Evolutionary conservation across 2,113 vertebrate species (phyloP).

Genomic region (Prunella himalayana): DNA sequence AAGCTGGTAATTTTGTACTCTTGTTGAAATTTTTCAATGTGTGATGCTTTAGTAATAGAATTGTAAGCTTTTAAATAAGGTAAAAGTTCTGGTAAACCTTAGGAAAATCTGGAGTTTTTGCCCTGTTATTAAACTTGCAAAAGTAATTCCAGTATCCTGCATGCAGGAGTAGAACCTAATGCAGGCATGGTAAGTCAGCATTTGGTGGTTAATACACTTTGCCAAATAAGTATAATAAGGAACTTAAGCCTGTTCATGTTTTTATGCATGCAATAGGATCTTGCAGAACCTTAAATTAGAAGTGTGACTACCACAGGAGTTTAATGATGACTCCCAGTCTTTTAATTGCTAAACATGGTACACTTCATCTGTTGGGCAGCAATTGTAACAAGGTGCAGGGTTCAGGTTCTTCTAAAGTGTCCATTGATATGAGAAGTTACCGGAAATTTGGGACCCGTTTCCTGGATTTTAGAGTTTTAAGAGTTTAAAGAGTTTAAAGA

Average conservation of each 20-base stretch:
- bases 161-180: background rate
- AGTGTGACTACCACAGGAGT: background rate
- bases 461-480: background rate
- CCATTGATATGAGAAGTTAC: background rate
- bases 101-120: background rate
- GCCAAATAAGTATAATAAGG: background rate
- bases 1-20: background rate
- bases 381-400: background rate
- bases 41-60: background rate
- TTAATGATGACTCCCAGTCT: background rate
- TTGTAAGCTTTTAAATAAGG: background rate
- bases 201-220: background rate
- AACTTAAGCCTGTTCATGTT: background rate
- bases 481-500: no score
- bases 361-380: accelerated
- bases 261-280: background rate
- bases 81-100: background rate
- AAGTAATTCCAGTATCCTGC: accelerated
- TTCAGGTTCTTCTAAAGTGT: background rate
- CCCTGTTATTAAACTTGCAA: background rate
- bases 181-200: background rate
- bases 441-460: background rate
- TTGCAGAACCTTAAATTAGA: background rate
- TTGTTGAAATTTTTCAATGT: background rate
- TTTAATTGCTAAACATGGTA: background rate